Evolutionary conservation across 1,140 invertebrate genomes (phyloP).

Genomic region (Ceratosolen solmsi): DNA sequence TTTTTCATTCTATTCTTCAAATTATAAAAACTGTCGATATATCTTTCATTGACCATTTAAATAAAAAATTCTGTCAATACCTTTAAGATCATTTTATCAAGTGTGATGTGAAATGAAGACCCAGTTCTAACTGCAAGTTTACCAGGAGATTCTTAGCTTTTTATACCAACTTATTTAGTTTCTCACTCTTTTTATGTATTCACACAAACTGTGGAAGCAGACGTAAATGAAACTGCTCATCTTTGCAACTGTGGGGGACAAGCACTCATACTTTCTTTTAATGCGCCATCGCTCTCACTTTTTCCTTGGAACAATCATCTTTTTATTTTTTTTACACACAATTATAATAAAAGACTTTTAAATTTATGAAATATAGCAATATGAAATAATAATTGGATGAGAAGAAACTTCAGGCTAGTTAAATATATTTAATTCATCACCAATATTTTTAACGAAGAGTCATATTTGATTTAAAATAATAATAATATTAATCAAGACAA

Average conservation of each 20-base stretch:
- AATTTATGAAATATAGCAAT: too few relatives aligned
- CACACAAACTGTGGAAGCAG: background rate
- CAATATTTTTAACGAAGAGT: too few relatives aligned
- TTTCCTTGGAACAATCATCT: too few relatives aligned
- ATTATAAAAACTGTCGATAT: background rate
- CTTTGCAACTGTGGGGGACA: background rate
- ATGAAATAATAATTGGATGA: too few relatives aligned
- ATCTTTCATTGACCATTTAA: background rate
- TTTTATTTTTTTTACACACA: too few relatives aligned
- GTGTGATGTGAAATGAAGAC: constrained; percentile 63
- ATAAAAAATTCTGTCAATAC: constrained; percentile 49
- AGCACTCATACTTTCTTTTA: background rate
- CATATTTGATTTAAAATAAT: too few relatives aligned
- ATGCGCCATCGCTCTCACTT: background rate
- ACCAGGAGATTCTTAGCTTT: constrained; percentile 64
- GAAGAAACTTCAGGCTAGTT: too few relatives aligned
- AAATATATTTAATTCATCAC: too few relatives aligned
- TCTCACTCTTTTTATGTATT: constrained; percentile 28
- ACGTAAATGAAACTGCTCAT: constrained; percentile 4
- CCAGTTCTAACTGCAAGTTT: constrained; percentile 69
- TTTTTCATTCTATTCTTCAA: background rate
- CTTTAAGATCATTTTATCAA: constrained; percentile 65
- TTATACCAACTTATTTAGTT: constrained; percentile 61
- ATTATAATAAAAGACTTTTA: too few relatives aligned
- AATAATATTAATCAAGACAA: too few relatives aligned